Evolutionary conservation across 2,113 vertebrate species (phyloP).

Genomic region (Symphodus melops): DNA sequence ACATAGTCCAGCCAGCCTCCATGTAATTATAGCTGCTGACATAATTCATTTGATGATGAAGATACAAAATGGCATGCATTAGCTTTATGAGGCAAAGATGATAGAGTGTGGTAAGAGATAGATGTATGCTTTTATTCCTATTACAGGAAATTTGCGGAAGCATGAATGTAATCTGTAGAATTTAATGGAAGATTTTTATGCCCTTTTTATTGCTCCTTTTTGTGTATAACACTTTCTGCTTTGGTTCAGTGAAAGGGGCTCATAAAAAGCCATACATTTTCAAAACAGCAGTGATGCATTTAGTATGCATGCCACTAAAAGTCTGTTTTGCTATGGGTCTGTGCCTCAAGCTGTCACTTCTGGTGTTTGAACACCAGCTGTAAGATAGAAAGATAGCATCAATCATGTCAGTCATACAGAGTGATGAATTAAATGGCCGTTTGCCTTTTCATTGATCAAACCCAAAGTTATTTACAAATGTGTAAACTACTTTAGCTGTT

Average conservation of each 20-base stretch:
- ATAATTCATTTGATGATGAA: conserved; percentile 41
- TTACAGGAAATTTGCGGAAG: not conserved
- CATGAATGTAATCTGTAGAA: not conserved
- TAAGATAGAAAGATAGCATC: not conserved
- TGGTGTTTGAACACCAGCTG: conserved; percentile 39
- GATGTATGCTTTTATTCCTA: not conserved
- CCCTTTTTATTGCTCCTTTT: not conserved
- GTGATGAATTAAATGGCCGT: not conserved
- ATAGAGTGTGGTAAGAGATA: not conserved
- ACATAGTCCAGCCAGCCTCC: conserved; percentile 35
- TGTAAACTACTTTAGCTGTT: not conserved
- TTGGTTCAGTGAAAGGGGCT: not conserved
- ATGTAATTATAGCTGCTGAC: conserved; percentile 54
- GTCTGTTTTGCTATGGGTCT: conserved; percentile 42
- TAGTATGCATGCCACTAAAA: conserved; percentile 33
- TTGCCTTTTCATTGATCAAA: not conserved
- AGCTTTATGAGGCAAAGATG: conserved; percentile 5
- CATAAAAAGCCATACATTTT: not conserved
- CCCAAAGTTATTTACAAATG: not conserved
- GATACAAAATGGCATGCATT: conserved; percentile 7
- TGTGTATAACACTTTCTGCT: not conserved
- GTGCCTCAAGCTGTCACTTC: conserved; percentile 56
- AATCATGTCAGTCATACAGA: not conserved
- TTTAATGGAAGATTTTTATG: not conserved
- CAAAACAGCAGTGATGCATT: conserved; percentile 52